Evolutionary conservation across 2,888 invertebrate genomes (phyloP).

Genomic region (Lamellibrachia satsuma): DNA sequence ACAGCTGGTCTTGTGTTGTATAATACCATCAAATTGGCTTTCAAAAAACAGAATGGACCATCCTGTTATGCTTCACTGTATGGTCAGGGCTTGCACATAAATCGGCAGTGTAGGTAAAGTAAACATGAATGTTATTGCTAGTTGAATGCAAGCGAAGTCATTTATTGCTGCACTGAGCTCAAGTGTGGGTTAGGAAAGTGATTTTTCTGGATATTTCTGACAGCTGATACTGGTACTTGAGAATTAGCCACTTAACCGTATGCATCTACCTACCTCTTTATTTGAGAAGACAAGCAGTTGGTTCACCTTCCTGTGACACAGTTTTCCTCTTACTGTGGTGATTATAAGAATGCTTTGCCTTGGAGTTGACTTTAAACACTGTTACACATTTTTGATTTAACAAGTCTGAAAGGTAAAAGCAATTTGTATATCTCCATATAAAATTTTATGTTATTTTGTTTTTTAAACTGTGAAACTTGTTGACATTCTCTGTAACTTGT

Average conservation of each 20-base stretch:
- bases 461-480: neutral
- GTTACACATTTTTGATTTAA: neutral
- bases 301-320: neutral
- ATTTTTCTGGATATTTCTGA: conserved; percentile 12
- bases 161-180: conserved; percentile 4
- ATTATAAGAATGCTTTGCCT: neutral
- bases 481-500: neutral
- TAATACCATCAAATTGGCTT: neutral
- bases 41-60: neutral
- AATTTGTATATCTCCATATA: neutral
- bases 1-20: neutral
- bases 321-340: neutral
- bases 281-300: neutral
- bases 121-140: neutral
- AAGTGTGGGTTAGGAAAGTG: neutral
- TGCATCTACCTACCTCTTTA: neutral
- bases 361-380: neutral
- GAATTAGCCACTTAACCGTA: neutral
- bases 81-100: neutral
- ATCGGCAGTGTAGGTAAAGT: neutral
- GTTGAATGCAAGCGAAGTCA: neutral
- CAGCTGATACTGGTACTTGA: neutral
- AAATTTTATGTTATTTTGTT: neutral
- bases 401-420: neutral
- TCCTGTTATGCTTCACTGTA: neutral